These are phyloP conservation scores for Eurypyga helias DNA, from an alignment of 2,113 vertebrate genomes.

Conservation along the genomic window DNA sequence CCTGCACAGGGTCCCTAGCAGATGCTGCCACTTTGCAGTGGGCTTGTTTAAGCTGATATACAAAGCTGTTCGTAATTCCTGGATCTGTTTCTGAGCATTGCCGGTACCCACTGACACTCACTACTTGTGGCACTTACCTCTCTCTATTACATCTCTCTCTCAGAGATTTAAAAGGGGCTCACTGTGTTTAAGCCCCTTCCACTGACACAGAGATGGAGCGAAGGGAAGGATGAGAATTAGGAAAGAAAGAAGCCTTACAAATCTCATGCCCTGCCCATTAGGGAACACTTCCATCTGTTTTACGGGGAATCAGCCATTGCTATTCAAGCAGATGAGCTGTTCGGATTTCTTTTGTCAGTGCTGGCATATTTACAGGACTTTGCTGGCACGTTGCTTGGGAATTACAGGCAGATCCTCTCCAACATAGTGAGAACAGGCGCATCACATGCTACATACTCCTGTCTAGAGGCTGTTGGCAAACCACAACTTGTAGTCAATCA, in stretches of 20 bases:
- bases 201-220: not conserved
- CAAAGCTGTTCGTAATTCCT: not conserved
- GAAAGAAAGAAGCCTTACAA: not conserved
- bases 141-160: rapidly evolving
- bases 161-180: not conserved
- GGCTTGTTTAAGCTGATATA: not conserved
- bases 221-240: not conserved
- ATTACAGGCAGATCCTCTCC: not conserved
- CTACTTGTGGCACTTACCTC: not conserved
- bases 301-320: not conserved
- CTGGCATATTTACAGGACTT: not conserved
- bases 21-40: not conserved
- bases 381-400: not conserved
- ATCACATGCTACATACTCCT: not conserved
- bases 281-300: not conserved
- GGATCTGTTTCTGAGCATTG: not conserved
- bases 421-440: not conserved
- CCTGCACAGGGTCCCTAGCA: rapidly evolving
- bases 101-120: not conserved
- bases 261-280: not conserved
- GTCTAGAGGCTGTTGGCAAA: slow-evolving; percentile 6
- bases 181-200: not conserved
- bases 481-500: slow-evolving; percentile 8
- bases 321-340: not conserved
- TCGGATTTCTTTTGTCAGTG: not conserved